Percentiles rank a stretch among this genome's conserved stretches.
Conservation (phyloP, 2,888 invertebrate genomes). For the Cosmopolites sordidus region DNA sequence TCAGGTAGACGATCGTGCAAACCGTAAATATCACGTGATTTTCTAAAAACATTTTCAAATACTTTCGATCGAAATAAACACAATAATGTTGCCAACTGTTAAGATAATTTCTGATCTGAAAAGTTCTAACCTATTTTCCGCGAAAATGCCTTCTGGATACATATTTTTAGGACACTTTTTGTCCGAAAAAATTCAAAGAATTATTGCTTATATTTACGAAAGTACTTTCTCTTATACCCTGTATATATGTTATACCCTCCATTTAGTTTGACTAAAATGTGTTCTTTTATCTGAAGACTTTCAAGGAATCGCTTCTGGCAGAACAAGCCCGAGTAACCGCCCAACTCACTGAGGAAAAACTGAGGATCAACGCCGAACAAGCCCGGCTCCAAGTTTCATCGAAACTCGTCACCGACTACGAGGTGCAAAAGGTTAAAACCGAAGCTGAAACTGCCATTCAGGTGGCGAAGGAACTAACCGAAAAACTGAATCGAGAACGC, state of each 20-base stretch:
- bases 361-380: conserved; percentile 47
- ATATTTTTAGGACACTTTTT: too few species aligned
- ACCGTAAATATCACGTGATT: too few species aligned
- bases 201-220: too few species aligned
- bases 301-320: conserved; percentile 55
- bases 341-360: conserved; percentile 58
- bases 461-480: conserved; percentile 46
- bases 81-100: neutral
- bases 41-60: too few species aligned
- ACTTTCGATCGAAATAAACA: too few species aligned
- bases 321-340: conserved; percentile 57
- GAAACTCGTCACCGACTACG: conserved; percentile 42
- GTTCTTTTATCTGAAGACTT: conserved; percentile 50
- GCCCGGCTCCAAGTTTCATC: conserved; percentile 42
- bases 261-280: too few species aligned
- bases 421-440: conserved; percentile 41
- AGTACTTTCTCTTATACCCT: too few species aligned
- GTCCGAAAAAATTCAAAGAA: too few species aligned
- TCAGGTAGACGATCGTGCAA: too few species aligned
- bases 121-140: too few species aligned
- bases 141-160: too few species aligned
- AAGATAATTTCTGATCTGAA: neutral
- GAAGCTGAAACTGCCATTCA: conserved; percentile 47
- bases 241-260: too few species aligned
- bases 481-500: conserved; percentile 44